Conservation (phyloP, 2,797 vertebrate species). For the Neosilurus mollespiculum region DNA sequence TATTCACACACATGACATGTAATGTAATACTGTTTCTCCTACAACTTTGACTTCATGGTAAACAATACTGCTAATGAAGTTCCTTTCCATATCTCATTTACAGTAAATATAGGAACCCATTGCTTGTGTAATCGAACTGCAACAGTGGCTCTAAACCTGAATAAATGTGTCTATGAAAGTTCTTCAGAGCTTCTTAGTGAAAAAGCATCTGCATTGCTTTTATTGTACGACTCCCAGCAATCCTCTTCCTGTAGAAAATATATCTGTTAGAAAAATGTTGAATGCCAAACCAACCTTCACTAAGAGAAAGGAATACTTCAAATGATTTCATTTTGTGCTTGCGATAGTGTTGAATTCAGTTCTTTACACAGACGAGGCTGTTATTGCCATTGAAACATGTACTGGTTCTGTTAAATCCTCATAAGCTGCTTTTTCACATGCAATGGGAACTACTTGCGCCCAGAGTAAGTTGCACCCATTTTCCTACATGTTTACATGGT, state of each 20-base stretch:
- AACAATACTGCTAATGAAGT: not conserved
- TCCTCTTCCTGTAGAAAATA: conserved; percentile 8
- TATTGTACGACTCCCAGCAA: not conserved
- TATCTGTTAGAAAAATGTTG: conserved; percentile 19
- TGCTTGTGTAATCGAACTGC: not conserved
- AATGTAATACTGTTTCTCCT: conserved; percentile 1
- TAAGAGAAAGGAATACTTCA: not conserved
- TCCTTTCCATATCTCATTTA: not conserved
- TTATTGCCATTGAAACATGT: conserved; percentile 27
- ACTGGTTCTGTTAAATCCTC: not conserved
- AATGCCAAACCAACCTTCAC: not conserved
- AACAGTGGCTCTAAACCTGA: not conserved
- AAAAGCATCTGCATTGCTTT: not conserved
- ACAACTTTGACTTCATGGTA: not conserved
- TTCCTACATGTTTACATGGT: no score
- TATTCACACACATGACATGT: not conserved
- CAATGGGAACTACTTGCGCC: no score
- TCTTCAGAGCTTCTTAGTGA: not conserved
- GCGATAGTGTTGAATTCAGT: not conserved
- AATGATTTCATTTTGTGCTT: conserved; percentile 27
- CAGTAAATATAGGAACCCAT: not conserved
- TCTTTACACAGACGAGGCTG: not conserved
- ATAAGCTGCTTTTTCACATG: no score
- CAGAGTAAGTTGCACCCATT: no score
- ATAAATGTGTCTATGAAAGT: not conserved